phyloP scores from a whole-genome alignment of 2,113 vertebrate species.

The Channa argus region DNA sequence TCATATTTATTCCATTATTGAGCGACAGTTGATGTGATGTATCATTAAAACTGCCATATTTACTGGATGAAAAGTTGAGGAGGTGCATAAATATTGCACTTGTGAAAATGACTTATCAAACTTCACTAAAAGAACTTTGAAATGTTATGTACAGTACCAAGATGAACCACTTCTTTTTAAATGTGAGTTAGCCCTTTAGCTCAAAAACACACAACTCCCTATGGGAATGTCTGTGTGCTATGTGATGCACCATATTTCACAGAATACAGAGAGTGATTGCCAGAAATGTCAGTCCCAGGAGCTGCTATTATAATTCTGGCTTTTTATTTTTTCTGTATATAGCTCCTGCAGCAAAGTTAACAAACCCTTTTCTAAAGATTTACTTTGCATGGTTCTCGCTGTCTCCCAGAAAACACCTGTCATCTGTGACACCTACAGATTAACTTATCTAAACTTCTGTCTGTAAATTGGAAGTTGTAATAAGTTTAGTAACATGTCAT shows the following conservation, averaged over 20 bases:
- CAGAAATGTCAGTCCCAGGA: conserved; percentile 16
- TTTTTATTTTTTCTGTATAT: neutral
- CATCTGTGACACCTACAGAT: conserved; percentile 19
- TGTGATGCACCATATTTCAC: conserved; percentile 12
- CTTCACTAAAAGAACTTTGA: neutral
- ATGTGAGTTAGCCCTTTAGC: neutral
- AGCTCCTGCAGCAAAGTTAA: conserved; percentile 2
- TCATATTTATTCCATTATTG: neutral
- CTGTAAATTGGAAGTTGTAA: conserved; percentile 15
- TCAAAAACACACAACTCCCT: conserved; percentile 1
- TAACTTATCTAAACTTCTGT: conserved; percentile 29
- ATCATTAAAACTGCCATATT: no score
- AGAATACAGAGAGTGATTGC: conserved; percentile 11
- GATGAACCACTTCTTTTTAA: neutral
- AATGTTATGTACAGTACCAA: neutral
- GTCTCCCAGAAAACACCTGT: conserved; percentile 13
- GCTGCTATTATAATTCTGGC: conserved; percentile 18
- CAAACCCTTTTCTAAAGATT: neutral
- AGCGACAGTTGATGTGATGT: neutral
- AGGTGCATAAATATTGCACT: no score
- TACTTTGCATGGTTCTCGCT: neutral
- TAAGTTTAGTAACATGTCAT: conserved; percentile 20
- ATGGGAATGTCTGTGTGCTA: neutral
- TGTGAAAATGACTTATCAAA: neutral
- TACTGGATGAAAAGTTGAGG: no score